A percentile compares a stretch with the other conserved stretches of the same genome.
These are phyloP conservation scores for Poeciliopsis turrubarensis DNA, from an alignment of 2,113 vertebrate species.

Conservation along the genomic window DNA sequence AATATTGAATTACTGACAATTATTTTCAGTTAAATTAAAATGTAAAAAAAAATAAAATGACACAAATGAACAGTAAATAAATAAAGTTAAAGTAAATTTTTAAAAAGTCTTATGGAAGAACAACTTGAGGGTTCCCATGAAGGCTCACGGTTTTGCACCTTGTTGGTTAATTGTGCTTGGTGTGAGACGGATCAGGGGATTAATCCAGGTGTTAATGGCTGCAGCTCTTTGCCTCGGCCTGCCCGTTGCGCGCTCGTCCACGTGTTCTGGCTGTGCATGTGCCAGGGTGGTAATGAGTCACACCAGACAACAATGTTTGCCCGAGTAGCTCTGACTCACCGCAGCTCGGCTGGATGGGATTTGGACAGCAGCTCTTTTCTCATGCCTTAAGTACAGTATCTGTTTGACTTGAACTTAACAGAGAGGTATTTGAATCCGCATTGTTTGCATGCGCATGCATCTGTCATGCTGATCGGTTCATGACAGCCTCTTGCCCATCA, in stretches of 20 bases:
- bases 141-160: slow-evolving; percentile 6
- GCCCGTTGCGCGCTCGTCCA: slow-evolving; percentile 60
- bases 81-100: background rate
- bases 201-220: slow-evolving; percentile 50
- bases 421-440: slow-evolving; percentile 6
- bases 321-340: slow-evolving; percentile 64
- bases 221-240: slow-evolving; percentile 50
- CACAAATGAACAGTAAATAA: background rate
- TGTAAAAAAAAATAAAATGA: no score
- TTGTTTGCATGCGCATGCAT: slow-evolving; percentile 24
- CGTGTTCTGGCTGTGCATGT: slow-evolving; percentile 67
- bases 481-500: slow-evolving; percentile 21
- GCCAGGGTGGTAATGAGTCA: slow-evolving; percentile 66
- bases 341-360: slow-evolving; percentile 46
- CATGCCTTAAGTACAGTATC: slow-evolving; percentile 46
- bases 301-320: slow-evolving; percentile 61
- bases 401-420: slow-evolving; percentile 46
- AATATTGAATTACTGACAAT: no score
- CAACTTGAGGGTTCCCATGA: background rate
- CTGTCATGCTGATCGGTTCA: background rate
- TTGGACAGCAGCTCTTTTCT: slow-evolving; percentile 52
- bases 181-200: slow-evolving; percentile 21
- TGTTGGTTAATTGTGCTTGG: background rate
- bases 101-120: background rate
- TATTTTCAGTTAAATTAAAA: no score